Conservation (phyloP, 2,888 invertebrate genomes). For the Litoditis marina region DNA sequence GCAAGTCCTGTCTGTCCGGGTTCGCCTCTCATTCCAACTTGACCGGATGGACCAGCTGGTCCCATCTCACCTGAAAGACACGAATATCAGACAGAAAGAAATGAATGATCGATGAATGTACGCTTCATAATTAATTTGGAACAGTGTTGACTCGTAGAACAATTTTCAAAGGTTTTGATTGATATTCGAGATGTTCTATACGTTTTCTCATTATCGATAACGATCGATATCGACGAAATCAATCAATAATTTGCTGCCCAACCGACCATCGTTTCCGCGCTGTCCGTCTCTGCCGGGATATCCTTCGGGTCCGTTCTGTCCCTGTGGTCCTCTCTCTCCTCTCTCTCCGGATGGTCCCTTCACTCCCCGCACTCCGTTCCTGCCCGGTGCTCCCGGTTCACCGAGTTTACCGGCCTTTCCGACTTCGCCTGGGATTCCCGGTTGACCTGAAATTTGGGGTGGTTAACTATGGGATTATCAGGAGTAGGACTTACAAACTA, state of each 20-base stretch:
- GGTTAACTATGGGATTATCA: too few relatives aligned
- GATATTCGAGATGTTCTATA: too few relatives aligned
- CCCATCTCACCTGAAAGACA: slow-evolving; percentile 31
- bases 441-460: slow-evolving; percentile 25
- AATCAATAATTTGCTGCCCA: too few relatives aligned
- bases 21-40: slow-evolving; percentile 46
- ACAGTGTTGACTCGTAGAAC: too few relatives aligned
- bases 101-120: not conserved
- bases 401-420: slow-evolving; percentile 50
- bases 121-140: too few relatives aligned
- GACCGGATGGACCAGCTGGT: slow-evolving; percentile 47
- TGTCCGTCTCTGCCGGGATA: slow-evolving; percentile 49
- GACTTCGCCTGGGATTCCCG: slow-evolving; percentile 54
- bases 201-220: too few relatives aligned
- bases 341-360: slow-evolving; percentile 41
- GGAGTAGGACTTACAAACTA: not conserved
- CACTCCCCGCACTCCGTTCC: slow-evolving; percentile 41
- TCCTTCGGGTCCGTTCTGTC: slow-evolving; percentile 50
- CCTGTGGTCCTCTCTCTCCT: slow-evolving; percentile 50
- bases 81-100: not conserved
- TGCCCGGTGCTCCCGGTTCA: slow-evolving; percentile 35
- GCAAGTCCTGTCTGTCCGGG: slow-evolving; percentile 46
- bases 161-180: too few relatives aligned
- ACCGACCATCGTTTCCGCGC: slow-evolving; percentile 37
- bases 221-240: too few relatives aligned